Evolutionary conservation across 2,797 vertebrate species (phyloP), one percentile per base, ranked within the genome.

Genomic region (Brachymystax lenok): DNA sequence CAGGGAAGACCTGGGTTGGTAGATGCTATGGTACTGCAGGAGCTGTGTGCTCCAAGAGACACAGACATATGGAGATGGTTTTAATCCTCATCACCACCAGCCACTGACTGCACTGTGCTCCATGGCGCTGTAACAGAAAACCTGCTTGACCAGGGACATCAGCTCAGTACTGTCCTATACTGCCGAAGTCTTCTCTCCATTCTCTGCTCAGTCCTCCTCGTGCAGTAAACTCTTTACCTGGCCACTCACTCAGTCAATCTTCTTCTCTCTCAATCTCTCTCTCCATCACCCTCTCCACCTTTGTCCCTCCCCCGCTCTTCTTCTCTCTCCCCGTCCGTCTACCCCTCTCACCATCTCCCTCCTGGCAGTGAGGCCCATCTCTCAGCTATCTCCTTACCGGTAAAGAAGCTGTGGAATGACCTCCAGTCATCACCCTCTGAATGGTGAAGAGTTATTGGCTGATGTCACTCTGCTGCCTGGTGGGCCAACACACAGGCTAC

Each of bases 361-460:
- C 67, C 28, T 52, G 46, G 40, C 51, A 8, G 66, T 33, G 59
- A 70, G 50, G 63, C 40, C 73, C 74, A 84, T 71, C 75, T 69
- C 69, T 70, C n/a, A 75, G 71, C 19, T 79, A 75, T 79, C 74
- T 86, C 51, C 54, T 78, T 80, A 74, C 51, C 33, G 3, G 21
- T 79, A 77, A 77, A 67, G 76, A 85, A 74, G 76, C 82, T 78
- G 71, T 76, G 30, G 70, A 75, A 63, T 75, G 76, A 85, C 77
- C 86, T 78, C 76, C 76, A 77, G 78, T 90, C 88, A 82, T 71
- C 84, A 83, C 79, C 82, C 74, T 82, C 77, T 81, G 86, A 90
- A 88, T 64, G 77, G 78, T 77, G 69, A 69, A 69, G 86, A 92
- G 84, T 90, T 87, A 88, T 77, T 81, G 85, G 85, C 81, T 91